phyloP scores from a whole-genome alignment of 2,113 vertebrate genomes.

The Eptesicus fuscus region DNA sequence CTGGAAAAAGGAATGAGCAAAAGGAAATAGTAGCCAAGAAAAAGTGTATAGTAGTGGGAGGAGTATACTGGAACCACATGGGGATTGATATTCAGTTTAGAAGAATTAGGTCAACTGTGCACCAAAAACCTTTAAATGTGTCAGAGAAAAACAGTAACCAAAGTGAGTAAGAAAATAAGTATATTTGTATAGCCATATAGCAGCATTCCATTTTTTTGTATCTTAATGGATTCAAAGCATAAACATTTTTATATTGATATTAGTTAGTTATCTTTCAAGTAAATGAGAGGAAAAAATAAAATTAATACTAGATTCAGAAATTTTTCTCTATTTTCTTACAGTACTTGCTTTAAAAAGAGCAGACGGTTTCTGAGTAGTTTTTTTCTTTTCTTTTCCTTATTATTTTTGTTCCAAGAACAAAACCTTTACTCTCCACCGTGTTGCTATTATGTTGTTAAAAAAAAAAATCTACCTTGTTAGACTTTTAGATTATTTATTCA shows the following conservation, averaged over 20 bases:
- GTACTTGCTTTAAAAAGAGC: not conserved
- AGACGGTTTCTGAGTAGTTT: not conserved
- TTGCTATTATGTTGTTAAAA: not conserved
- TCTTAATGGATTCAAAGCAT: not conserved
- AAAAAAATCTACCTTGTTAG: not conserved
- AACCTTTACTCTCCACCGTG: not conserved
- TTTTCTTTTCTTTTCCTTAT: not conserved
- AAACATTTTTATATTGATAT: not conserved
- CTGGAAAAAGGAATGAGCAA: not conserved
- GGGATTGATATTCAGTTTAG: not conserved
- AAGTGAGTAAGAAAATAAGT: not conserved
- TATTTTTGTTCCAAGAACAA: not conserved
- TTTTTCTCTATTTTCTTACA: not conserved
- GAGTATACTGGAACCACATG: not conserved
- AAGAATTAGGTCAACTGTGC: conserved; percentile 4
- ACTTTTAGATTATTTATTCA: not conserved
- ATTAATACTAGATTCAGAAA: not conserved
- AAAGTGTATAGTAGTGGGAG: not conserved
- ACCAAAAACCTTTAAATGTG: not conserved
- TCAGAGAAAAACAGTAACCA: not conserved
- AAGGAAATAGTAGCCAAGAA: conserved; percentile 6
- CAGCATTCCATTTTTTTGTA: not conserved
- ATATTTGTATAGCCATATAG: not conserved
- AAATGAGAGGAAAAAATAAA: not conserved
- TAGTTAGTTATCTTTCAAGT: conserved; percentile 30